Conservation (phyloP, 2,113 vertebrate species). For the Mustela nigripes region DNA sequence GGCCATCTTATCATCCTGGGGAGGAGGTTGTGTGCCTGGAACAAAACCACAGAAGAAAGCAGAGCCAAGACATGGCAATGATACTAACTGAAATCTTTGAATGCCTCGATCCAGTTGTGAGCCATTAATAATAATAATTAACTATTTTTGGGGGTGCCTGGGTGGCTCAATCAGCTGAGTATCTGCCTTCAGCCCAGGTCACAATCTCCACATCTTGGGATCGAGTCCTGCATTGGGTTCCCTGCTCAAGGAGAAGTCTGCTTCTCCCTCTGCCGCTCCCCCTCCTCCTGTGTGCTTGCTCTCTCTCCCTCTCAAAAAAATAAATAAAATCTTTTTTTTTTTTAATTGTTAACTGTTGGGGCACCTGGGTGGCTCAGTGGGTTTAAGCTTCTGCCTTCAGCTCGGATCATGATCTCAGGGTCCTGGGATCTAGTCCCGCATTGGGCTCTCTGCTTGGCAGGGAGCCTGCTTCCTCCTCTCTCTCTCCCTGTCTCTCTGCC, state of each 20-base stretch:
- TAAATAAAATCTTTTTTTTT: too few relatives aligned
- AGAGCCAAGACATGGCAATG: background rate
- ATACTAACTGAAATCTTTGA: background rate
- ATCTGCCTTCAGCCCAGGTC: background rate
- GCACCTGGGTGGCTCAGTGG: too few relatives aligned
- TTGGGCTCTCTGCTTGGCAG: too few relatives aligned
- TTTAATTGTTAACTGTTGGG: background rate
- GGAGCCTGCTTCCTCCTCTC: too few relatives aligned
- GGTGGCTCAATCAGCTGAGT: background rate
- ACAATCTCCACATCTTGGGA: background rate
- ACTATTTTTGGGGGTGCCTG: background rate
- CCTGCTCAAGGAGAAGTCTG: background rate
- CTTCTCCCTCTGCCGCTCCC: background rate
- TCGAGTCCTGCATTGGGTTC: background rate
- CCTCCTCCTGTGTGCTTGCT: background rate
- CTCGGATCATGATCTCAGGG: too few relatives aligned
- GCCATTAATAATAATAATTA: background rate
- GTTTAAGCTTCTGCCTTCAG: too few relatives aligned
- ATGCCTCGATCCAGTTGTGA: background rate
- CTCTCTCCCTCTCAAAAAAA: too few relatives aligned
- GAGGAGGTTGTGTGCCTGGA: background rate
- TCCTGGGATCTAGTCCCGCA: too few relatives aligned
- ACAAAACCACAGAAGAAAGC: slow-evolving; percentile 24
- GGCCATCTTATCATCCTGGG: background rate
- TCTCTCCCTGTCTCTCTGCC: too few relatives aligned